phyloP scores from a whole-genome alignment of 1,140 invertebrate genomes.

The Ostrea denselamellosa region DNA sequence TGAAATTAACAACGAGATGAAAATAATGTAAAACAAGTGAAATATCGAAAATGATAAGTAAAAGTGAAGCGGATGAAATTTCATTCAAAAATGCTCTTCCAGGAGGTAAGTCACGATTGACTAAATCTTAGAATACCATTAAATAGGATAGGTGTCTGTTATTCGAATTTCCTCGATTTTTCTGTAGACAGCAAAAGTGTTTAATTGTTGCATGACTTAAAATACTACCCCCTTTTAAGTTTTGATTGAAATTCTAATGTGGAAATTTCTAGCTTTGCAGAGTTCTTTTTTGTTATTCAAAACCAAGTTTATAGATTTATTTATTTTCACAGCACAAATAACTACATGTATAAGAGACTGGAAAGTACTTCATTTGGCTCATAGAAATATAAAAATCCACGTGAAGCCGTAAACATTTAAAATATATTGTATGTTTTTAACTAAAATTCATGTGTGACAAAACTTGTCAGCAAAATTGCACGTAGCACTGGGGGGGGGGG shows the following conservation, averaged over 20 bases:
- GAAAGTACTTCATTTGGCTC: too few species aligned
- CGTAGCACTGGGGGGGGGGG: too few species aligned
- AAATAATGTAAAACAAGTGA: constrained; percentile 21
- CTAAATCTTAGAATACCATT: not conserved
- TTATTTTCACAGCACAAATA: too few species aligned
- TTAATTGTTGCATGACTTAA: not conserved
- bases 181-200: not conserved
- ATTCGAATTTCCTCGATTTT: constrained; percentile 8
- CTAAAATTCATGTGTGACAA: too few species aligned
- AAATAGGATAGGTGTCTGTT: not conserved
- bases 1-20: constrained; percentile 24
- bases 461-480: too few species aligned
- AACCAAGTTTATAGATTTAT: too few species aligned
- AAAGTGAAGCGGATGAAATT: constrained; percentile 40
- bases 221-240: not conserved
- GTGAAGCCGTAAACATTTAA: too few species aligned
- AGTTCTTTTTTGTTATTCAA: too few species aligned
- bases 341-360: too few species aligned
- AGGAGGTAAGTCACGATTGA: not conserved
- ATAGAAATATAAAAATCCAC: too few species aligned
- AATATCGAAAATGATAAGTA: constrained; percentile 23
- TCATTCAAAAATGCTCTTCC: constrained; percentile 2
- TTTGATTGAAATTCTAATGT: not conserved
- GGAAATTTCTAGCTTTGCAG: not conserved
- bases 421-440: too few species aligned